Evolutionary conservation across 1,140 invertebrate genomes (phyloP).

Genomic region (Augochlora pura): DNA sequence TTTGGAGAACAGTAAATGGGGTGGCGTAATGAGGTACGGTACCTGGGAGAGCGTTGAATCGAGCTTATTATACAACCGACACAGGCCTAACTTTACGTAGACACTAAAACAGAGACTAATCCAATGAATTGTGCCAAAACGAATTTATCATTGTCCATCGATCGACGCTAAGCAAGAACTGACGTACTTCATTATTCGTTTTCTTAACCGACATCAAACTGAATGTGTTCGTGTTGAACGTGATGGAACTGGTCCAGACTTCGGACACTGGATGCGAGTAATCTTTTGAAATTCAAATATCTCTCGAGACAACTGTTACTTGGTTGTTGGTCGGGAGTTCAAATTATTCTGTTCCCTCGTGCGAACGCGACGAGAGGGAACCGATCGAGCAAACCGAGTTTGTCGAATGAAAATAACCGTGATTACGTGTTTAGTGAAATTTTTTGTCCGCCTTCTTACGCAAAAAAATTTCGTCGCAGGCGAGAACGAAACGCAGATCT

Average conservation of each 20-base stretch:
- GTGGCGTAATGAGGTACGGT: conserved; percentile 38
- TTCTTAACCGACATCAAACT: conserved; percentile 35
- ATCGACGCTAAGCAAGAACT: conserved; percentile 27
- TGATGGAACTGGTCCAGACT: conserved; percentile 20
- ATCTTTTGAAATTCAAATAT: not conserved
- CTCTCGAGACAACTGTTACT: not conserved
- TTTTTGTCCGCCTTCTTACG: conserved; percentile 10
- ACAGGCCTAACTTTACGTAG: conserved; percentile 53
- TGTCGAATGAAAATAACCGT: not conserved
- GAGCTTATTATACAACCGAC: conserved; percentile 57
- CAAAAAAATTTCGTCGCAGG: not conserved
- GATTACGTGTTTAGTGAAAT: not conserved
- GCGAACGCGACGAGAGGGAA: not conserved
- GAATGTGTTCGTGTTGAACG: conserved; percentile 56
- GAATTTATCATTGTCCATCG: conserved; percentile 38
- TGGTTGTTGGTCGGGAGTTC: no score
- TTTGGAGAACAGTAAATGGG: not conserved
- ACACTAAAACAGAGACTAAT: conserved; percentile 43
- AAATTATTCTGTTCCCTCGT: not conserved
- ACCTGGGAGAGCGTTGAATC: conserved; percentile 51
- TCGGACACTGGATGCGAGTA: not conserved
- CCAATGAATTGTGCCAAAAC: conserved; percentile 52
- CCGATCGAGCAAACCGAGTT: not conserved
- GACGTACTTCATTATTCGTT: conserved; percentile 38
- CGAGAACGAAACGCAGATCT: not conserved